Conservation (phyloP, 2,888 invertebrate species). For the Melanotus villosus region DNA sequence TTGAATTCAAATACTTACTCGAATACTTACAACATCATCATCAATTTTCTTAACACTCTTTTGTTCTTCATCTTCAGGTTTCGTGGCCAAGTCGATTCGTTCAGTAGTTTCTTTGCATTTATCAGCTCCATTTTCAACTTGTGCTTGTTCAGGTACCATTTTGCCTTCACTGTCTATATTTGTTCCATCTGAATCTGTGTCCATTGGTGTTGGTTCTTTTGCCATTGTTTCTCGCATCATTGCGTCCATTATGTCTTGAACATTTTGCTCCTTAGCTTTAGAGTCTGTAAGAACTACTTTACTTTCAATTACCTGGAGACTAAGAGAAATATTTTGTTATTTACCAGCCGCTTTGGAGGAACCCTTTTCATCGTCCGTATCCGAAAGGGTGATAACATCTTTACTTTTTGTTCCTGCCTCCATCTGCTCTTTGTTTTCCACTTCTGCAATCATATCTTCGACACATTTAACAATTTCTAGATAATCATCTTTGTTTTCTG, state of each 20-base stretch:
- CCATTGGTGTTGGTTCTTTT: constrained; percentile 53
- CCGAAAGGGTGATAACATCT: constrained; percentile 51
- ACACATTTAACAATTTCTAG: constrained; percentile 44
- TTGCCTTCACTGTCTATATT: constrained; percentile 29
- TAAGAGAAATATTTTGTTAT: too few relatives aligned
- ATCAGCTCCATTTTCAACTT: neutral
- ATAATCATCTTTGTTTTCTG: constrained; percentile 30
- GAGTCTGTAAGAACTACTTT: neutral
- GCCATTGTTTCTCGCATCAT: constrained; percentile 69
- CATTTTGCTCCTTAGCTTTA: constrained; percentile 55
- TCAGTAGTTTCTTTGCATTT: neutral
- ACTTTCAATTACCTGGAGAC: neutral
- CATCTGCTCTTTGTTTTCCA: constrained; percentile 46
- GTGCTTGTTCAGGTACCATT: neutral
- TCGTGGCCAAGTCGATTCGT: neutral
- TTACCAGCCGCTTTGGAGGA: too few relatives aligned
- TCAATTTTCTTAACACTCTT: constrained; percentile 47
- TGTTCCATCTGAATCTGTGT: constrained; percentile 60
- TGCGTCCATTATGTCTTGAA: constrained; percentile 68
- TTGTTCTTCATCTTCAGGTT: constrained; percentile 42
- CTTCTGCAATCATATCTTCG: constrained; percentile 52
- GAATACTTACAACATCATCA: constrained; percentile 51
- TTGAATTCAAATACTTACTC: constrained; percentile 50
- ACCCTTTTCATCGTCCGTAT: constrained; percentile 48
- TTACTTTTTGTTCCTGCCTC: constrained; percentile 41